phyloP scores from a whole-genome alignment of 2,113 vertebrate genomes.

The Opisthocomus hoazin region DNA sequence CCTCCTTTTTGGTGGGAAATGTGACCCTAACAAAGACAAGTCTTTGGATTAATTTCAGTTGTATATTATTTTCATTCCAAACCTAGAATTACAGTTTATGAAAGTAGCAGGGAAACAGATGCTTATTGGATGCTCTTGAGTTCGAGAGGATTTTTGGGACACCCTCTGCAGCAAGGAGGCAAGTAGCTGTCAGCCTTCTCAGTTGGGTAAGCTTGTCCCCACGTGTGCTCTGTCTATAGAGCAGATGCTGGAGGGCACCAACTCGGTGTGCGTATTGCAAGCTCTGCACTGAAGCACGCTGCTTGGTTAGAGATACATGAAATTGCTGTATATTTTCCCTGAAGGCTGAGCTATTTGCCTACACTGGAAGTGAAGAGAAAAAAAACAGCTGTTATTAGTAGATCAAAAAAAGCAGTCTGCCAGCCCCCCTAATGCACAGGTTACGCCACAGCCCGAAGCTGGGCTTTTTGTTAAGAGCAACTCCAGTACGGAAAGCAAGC shows the following conservation, averaged over 20 bases:
- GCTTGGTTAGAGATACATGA: background rate
- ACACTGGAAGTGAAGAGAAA: background rate
- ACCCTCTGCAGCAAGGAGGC: accelerated
- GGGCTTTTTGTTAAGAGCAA: background rate
- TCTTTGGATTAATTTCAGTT: background rate
- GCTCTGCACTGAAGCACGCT: background rate
- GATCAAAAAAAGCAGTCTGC: background rate
- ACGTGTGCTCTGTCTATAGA: background rate
- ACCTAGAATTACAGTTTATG: background rate
- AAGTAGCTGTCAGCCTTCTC: background rate
- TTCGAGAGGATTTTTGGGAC: background rate
- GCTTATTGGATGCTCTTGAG: background rate
- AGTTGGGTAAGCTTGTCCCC: background rate
- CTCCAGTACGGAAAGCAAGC: background rate
- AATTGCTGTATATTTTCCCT: background rate
- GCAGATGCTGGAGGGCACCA: background rate
- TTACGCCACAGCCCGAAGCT: background rate
- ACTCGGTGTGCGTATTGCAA: background rate
- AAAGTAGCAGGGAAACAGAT: background rate
- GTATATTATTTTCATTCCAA: background rate
- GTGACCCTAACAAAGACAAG: background rate
- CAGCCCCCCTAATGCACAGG: background rate
- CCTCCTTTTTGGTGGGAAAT: background rate
- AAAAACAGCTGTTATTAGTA: background rate
- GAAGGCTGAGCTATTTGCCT: background rate